These are phyloP conservation scores for Probosciger aterrimus DNA, from an alignment of 2,113 vertebrate species.

Conservation along the genomic window DNA sequence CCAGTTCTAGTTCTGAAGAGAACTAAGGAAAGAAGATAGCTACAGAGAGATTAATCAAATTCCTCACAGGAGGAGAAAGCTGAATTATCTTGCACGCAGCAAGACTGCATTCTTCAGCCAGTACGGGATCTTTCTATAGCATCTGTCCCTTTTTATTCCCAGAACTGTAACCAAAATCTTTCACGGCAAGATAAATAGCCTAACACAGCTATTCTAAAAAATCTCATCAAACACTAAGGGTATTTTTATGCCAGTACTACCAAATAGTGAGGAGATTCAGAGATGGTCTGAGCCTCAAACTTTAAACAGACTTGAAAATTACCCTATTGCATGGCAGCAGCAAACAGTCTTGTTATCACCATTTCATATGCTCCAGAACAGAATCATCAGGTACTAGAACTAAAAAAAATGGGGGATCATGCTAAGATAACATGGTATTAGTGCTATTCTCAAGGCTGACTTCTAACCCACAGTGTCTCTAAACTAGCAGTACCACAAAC, in stretches of 20 bases:
- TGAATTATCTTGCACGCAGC: not conserved
- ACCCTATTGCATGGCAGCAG: not conserved
- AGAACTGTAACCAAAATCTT: not conserved
- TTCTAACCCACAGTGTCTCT: constrained; percentile 18
- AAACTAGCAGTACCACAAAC: constrained; percentile 41
- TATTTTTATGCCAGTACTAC: not conserved
- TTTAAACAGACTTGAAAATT: not conserved
- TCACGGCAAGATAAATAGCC: not conserved
- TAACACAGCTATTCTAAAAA: not conserved
- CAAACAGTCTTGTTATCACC: not conserved
- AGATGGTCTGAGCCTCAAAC: not conserved
- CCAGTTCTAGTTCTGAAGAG: not conserved
- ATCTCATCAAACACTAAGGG: not conserved
- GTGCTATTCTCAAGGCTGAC: constrained; percentile 1
- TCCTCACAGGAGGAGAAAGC: not conserved
- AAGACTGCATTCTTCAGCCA: not conserved
- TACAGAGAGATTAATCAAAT: not conserved
- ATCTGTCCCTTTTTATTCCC: not conserved
- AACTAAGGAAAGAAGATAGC: not conserved
- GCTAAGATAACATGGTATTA: not conserved
- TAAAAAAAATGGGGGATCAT: not conserved
- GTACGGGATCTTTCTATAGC: not conserved
- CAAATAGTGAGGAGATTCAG: not conserved
- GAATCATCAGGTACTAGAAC: not conserved
- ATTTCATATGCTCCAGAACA: not conserved